Percentiles rank a stretch among this genome's conserved stretches.
phyloP scores from a whole-genome alignment of 1,140 invertebrate genomes.

The Aphaenogaster rudis region DNA sequence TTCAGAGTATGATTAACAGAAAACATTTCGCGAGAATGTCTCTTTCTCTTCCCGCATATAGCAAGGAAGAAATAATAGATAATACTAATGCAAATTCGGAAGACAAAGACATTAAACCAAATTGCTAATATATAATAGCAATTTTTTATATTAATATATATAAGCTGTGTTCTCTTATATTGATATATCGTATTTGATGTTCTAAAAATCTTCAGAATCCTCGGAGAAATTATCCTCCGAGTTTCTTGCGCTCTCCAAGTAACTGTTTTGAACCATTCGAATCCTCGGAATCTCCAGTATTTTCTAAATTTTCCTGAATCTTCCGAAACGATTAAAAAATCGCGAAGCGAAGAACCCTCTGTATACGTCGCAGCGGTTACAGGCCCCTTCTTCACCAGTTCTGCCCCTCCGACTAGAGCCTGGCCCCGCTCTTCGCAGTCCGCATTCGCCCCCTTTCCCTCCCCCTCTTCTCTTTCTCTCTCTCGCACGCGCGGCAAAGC shows the following conservation, averaged over 20 bases:
- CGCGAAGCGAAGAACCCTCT: background rate
- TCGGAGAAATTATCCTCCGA: background rate
- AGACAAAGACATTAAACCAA: background rate
- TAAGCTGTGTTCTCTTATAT: background rate
- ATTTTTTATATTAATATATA: background rate
- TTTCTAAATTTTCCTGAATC: background rate
- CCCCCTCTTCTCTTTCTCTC: background rate
- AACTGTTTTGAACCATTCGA: background rate
- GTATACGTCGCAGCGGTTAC: slow-evolving; percentile 13
- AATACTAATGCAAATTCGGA: background rate
- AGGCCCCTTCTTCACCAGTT: slow-evolving; percentile 28
- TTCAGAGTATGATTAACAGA: background rate
- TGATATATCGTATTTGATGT: background rate
- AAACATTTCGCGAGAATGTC: background rate
- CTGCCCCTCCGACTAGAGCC: slow-evolving; percentile 37
- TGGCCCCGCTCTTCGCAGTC: slow-evolving; percentile 30
- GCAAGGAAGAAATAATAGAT: background rate
- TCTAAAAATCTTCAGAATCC: background rate
- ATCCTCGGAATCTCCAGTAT: background rate
- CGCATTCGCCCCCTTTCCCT: background rate
- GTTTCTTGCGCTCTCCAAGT: background rate
- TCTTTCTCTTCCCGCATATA: background rate
- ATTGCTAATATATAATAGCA: background rate
- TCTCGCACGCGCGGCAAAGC: slow-evolving; percentile 8
- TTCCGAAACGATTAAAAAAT: slow-evolving; percentile 6